Evolutionary conservation across 2,113 vertebrate genomes (phyloP), one percentile per base, ranked within the genome.

Genomic region (Neotoma lepida): DNA sequence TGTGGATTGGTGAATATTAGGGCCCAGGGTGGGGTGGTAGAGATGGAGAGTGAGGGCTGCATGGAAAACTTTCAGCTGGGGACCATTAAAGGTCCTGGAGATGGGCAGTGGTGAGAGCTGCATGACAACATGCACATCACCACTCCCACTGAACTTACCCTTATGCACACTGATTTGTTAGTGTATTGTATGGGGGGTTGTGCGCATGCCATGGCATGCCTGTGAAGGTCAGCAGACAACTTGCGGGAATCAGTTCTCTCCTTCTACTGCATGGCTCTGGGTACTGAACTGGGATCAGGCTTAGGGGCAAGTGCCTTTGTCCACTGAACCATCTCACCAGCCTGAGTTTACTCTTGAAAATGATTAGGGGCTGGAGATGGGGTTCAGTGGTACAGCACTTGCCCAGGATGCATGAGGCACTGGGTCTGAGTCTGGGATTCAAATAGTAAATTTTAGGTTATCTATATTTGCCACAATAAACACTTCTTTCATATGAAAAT

Each of bases 41-140:
- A 20, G 4, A 6, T 24, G 35, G 41, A 6, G 0, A 5, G 39
- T 24, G 20, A 26, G 46, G 26, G 22, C 33, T 6, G 4, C 9
- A 4, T 1, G 56, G 30, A 6, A 35, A 26, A 51, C 66, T 6
- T 35, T 28, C 87, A 1, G 9, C 1, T 10, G 13, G 39, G 64
- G 71, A 66, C 33, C 33, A 44, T 0, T 17, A 9, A 14, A 78
- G 15, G 4, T 14, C 39, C 35, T 39, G 78, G 51, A 61, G 0
- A 13, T 0, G 39, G 68, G 26, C 0, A 26, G 30, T 1, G 33
- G 35, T 1, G 24, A 28, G 0, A 41, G 88, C 0, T 2, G 18
- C 51, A 13, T 13, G 14, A 4, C 9, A 24, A 1, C 6, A 33
- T 0, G 6, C 20, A 13, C 4, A 39, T 64, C 4, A 80, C 9